phyloP scores from a whole-genome alignment of 2,113 vertebrate species.

The Oryzias melastigma region DNA sequence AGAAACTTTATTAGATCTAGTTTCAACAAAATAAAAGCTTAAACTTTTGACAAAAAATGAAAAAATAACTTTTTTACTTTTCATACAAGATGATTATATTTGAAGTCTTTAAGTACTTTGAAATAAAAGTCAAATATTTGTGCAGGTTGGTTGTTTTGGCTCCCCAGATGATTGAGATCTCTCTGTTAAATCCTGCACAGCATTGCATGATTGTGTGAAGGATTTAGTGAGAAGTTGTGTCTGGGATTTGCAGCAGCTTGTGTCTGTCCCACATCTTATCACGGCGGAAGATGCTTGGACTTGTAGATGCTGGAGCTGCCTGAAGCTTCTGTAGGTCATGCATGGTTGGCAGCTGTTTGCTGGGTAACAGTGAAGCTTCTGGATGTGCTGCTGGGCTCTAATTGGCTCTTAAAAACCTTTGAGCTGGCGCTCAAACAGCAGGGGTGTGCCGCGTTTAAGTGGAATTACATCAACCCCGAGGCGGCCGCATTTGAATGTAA shows the following conservation, averaged over 20 bases:
- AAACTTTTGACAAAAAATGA: neutral
- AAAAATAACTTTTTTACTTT: neutral
- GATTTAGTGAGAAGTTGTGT: neutral
- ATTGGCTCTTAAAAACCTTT: neutral
- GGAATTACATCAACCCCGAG: conserved; percentile 1
- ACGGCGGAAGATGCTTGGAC: neutral
- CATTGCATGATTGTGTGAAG: neutral
- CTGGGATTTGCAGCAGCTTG: neutral
- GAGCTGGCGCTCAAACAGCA: conserved; percentile 6
- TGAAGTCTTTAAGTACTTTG: neutral
- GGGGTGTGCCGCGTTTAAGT: conserved; percentile 14
- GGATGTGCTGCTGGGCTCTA: neutral
- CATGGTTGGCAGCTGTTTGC: neutral
- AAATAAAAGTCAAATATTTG: too few species aligned
- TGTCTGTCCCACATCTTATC: neutral
- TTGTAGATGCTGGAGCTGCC: neutral
- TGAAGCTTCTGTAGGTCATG: neutral
- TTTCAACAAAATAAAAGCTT: neutral
- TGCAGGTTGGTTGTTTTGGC: too few species aligned
- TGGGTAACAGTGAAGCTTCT: neutral
- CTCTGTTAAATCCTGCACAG: neutral
- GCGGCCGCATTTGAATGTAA: neutral
- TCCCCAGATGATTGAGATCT: neutral
- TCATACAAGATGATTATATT: neutral
- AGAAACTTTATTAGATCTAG: too few species aligned